Conservation (phyloP, 53 echinoderm and acorn worm species). For the Temnopleurus reevesii region DNA sequence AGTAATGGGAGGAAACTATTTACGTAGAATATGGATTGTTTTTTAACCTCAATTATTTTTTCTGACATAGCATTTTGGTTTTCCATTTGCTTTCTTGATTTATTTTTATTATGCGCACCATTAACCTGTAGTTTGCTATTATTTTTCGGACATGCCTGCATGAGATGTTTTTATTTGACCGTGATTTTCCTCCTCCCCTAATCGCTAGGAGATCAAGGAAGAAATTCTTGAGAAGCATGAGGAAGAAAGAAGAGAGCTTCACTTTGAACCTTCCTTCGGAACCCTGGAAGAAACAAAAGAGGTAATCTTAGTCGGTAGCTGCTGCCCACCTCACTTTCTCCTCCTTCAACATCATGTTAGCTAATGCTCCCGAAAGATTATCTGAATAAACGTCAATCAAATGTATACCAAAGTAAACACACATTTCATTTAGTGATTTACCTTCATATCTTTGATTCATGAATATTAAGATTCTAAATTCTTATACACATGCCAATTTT, state of each 20-base stretch:
- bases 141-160: slow-evolving; percentile 5
- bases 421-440: too few species aligned
- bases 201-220: slow-evolving; percentile 81
- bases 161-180: slow-evolving; percentile 22
- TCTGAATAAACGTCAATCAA: too few species aligned
- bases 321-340: background rate
- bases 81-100: background rate
- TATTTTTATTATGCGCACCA: background rate
- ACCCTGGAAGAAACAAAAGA: slow-evolving; percentile 73
- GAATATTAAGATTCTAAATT: too few species aligned
- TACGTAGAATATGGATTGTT: too few species aligned
- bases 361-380: too few species aligned
- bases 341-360: background rate
- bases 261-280: slow-evolving; percentile 75
- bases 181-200: background rate
- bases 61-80: background rate
- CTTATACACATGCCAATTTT: too few species aligned
- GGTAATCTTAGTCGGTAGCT: slow-evolving; percentile 48
- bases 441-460: too few species aligned
- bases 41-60: background rate
- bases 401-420: too few species aligned
- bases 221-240: slow-evolving; percentile 90
- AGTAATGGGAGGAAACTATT: too few species aligned
- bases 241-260: slow-evolving; percentile 80
- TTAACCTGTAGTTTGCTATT: background rate